These are phyloP conservation scores for Syngnathus scovelli DNA, from an alignment of 2,113 vertebrate species.

Conservation along the genomic window DNA sequence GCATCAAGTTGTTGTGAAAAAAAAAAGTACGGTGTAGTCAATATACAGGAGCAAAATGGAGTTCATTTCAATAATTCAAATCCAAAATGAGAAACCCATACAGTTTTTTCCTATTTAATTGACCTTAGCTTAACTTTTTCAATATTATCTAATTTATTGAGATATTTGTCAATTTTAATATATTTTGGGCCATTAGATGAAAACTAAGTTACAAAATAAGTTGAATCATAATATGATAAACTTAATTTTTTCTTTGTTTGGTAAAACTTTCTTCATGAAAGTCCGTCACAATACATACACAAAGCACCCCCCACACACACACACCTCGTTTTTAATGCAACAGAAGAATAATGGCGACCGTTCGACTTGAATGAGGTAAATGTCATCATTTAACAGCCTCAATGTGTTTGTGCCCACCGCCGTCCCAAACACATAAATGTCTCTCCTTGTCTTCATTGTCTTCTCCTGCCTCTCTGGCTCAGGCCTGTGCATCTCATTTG, in stretches of 20 bases:
- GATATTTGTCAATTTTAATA: background rate
- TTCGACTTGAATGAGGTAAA: conserved; percentile 13
- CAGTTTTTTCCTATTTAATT: background rate
- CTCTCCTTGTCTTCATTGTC: conserved; percentile 24
- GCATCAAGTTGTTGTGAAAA: conserved; percentile 25
- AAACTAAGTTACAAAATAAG: too few species aligned
- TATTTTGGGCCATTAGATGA: too few species aligned
- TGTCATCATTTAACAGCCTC: conserved; percentile 25
- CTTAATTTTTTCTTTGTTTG: background rate
- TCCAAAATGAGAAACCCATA: background rate
- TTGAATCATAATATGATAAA: background rate
- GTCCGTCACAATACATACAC: background rate
- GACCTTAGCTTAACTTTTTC: background rate
- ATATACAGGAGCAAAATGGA: too few species aligned
- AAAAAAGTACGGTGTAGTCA: background rate
- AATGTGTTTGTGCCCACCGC: conserved; percentile 5
- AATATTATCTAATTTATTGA: background rate
- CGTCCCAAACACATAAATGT: conserved; percentile 29
- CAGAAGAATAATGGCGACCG: background rate
- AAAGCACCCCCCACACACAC: background rate
- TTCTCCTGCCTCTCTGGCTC: conserved; percentile 33
- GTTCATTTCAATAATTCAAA: too few species aligned
- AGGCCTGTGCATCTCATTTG: conserved; percentile 28
- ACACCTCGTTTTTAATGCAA: too few species aligned
- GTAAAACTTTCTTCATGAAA: background rate